Base-by-base conservation (phyloP, 2,888 invertebrate species). In the Eupithecia tripunctaria region DNA sequence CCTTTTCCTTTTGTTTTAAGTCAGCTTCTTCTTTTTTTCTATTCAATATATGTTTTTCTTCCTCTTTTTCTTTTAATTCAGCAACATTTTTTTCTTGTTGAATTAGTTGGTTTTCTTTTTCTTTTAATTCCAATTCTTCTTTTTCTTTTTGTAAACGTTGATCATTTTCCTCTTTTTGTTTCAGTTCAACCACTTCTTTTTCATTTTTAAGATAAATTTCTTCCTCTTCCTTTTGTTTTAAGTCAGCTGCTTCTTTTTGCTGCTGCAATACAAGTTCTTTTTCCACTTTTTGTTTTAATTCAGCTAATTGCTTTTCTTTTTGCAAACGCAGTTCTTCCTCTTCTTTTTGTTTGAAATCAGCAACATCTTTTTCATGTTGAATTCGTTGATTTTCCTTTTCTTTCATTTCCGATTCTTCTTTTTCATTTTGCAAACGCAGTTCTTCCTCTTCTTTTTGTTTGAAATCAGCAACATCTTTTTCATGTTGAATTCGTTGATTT, bases 231-330 rank as follows among this genome's bases (percentile, higher is more conserved):
- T 21, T 47, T 6, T n/a, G 47, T n/a, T n/a, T 47, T 18, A 47
- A 47, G 0, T 47, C 59, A 29, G 60, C 70, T 78, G 73, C 80
- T 59, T 78, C 72, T 67, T 75, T 75, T 60, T 73, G 25, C 62
- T 65, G n/a, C 10, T 72, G 15, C n/a, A 62, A 29, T n/a, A n/a
- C n/a, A 2, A 1, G 6, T 2, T 62, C 62, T n/a, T 62, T n/a
- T 0, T 62, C n/a, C 8, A 32, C n/a, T 62, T n/a, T 62, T 14
- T 62, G 25, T 15, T 59, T 36, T 4, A 38, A 51, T 25, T 76
- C 77, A 32, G 36, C 60, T 12, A 68, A n/a, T n/a, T n/a, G n/a
- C n/a, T n/a, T n/a, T n/a, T n/a, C n/a, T n/a, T n/a, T n/a, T n/a
- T n/a, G n/a, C n/a, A n/a, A n/a, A n/a, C n/a, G n/a, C n/a, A n/a